Percentiles rank a stretch among this genome's conserved stretches.
These are phyloP conservation scores for Oxyscelio sp. DNA, from an alignment of 2,888 invertebrate genomes.

Conservation along the genomic window DNA sequence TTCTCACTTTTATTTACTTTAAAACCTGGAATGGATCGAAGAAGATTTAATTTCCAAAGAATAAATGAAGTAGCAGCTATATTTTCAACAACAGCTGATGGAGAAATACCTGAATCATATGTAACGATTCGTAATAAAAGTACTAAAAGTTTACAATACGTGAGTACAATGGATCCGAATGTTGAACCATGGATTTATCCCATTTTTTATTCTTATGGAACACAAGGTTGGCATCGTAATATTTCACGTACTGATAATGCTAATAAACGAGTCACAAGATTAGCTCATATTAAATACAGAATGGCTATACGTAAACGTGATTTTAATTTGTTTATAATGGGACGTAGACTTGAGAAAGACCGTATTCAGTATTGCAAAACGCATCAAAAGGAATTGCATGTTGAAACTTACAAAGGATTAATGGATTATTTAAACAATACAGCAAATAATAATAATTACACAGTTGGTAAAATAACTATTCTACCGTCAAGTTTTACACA, in stretches of 20 bases:
- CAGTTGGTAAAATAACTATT: slow-evolving; percentile 19
- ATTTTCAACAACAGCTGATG: slow-evolving; percentile 74
- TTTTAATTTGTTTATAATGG: too few species aligned
- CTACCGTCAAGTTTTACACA: slow-evolving; percentile 26
- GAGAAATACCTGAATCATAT: slow-evolving; percentile 76
- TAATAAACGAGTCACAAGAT: slow-evolving; percentile 18
- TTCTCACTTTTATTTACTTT: slow-evolving; percentile 66
- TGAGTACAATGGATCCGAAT: too few species aligned
- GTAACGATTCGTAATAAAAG: too few species aligned
- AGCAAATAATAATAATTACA: neutral
- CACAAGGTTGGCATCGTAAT: too few species aligned
- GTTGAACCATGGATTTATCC: too few species aligned
- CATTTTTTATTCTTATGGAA: slow-evolving; percentile 69
- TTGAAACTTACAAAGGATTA: slow-evolving; percentile 23
- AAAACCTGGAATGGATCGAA: slow-evolving; percentile 68
- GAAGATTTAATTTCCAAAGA: slow-evolving; percentile 72
- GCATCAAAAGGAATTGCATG: slow-evolving; percentile 14
- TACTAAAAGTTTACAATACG: slow-evolving; percentile 53
- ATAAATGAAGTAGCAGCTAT: slow-evolving; percentile 74
- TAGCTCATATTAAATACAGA: slow-evolving; percentile 4
- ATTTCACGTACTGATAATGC: too few species aligned
- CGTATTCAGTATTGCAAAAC: neutral
- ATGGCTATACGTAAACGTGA: slow-evolving; percentile 9
- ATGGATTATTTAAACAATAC: slow-evolving; percentile 12
- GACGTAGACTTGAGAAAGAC: slow-evolving; percentile 10